Evolutionary conservation across 2,797 vertebrate species (phyloP), one percentile per base, ranked within the genome.

Genomic region (Sebastes itinus): DNA sequence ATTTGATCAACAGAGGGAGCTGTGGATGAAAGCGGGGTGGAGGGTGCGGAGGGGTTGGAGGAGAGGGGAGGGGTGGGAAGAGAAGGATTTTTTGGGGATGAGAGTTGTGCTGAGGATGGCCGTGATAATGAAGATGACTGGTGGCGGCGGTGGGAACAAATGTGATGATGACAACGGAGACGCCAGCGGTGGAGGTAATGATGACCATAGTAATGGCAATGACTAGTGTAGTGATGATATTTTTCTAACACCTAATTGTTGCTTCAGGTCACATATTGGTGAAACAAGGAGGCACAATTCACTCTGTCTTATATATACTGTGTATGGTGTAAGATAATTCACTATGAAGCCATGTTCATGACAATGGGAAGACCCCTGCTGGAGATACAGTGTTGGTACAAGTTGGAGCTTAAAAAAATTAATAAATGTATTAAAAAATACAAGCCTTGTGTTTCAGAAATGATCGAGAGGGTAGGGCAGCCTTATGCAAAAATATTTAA

Each of bases 341-440:
- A 83, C 69, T 7, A 9, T 64, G 60, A 77, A 79, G 84, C 69
- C 75, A 62, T 28, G 92, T 92, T 66, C 73, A 73, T 82, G 91
- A 92, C 92, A 87, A 91, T 89, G 92, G 92, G 88, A 92, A 95
- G 94, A 94, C 95, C 93, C 93, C 95, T 96, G 92, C 86, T 96
- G 95, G 95, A 90, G 33, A 88, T 25, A 61, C 6, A 5, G 35
- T 59, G 92, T 70, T 30, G 92, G 72, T 93, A 89, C 94, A 95
- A 84, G 73, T 52, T 23, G 46, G 64, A 20, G 76, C 42, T 65
- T 64, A 13, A 52, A 42, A 71, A 60, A 13, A 77, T 67, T 27
- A 25, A 46, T 22, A 20, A 33, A 73, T 18, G n/a, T 27, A 35
- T 13, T 5, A 35, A 61, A 38, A 30, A 35, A 76, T 11, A 18